Evolutionary conservation across 2,797 vertebrate genomes (phyloP).

Genomic region (Gymnopithys bicolor): DNA sequence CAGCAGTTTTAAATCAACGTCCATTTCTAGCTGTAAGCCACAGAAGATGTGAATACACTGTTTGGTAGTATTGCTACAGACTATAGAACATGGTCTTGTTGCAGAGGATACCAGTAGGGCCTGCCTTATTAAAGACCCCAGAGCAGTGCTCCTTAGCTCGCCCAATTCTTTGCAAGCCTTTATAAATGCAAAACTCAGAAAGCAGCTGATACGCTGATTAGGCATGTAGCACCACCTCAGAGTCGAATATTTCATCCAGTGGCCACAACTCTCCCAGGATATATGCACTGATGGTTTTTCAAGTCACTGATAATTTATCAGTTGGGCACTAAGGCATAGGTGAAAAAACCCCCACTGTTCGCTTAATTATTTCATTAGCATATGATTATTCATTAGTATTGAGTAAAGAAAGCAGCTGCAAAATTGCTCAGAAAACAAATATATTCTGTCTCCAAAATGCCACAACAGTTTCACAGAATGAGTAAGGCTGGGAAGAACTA

Average conservation of each 20-base stretch:
- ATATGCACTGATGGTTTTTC: neutral
- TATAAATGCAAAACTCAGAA: neutral
- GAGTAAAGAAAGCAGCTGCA: neutral
- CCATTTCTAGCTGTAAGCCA: neutral
- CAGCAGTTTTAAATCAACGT: constrained; percentile 4
- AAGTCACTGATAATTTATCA: neutral
- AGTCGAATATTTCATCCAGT: neutral
- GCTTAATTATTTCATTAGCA: neutral
- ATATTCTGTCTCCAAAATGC: neutral
- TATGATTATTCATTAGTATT: neutral
- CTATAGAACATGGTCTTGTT: neutral
- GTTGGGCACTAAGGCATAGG: neutral
- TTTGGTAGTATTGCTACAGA: neutral
- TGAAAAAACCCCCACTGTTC: rapidly evolving
- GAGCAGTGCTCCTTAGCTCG: neutral
- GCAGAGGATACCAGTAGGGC: neutral
- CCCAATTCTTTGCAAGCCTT: neutral
- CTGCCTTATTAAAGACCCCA: neutral
- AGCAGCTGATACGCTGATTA: neutral
- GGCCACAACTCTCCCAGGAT: neutral
- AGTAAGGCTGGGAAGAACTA: neutral
- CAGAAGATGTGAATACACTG: neutral
- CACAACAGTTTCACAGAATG: neutral
- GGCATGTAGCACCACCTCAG: rapidly evolving
- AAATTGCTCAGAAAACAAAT: neutral